Conservation (phyloP, 2,888 invertebrate species). For the Linyphia triangularis region DNA sequence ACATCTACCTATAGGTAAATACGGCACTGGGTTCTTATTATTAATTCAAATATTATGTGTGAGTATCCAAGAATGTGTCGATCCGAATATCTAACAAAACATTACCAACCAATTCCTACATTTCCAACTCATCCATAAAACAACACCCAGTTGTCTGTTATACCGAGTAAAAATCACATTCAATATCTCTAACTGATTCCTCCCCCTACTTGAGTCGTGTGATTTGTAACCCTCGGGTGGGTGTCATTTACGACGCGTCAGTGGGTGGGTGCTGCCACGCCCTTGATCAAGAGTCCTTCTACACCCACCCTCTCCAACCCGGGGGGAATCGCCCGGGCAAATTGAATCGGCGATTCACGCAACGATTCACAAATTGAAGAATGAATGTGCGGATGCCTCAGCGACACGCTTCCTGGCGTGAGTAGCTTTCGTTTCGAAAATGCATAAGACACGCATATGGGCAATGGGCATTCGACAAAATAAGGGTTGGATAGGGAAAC, state of each 20-base stretch:
- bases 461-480: too few relatives aligned
- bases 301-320: conserved; percentile 4
- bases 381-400: not conserved
- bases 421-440: not conserved
- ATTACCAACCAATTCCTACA: not conserved
- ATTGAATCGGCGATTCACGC: conserved; percentile 47
- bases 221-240: conserved; percentile 5
- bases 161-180: too few relatives aligned
- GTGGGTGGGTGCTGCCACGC: conserved; percentile 41
- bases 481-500: too few relatives aligned
- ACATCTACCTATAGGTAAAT: too few relatives aligned
- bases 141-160: not conserved
- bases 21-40: too few relatives aligned
- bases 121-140: not conserved
- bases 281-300: conserved; percentile 30
- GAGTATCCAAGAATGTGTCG: too few relatives aligned
- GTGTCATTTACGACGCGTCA: conserved; percentile 27
- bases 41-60: too few relatives aligned
- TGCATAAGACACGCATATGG: conserved; percentile 1
- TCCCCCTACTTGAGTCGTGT: not conserved
- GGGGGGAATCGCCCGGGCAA: not conserved
- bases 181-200: not conserved
- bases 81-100: too few relatives aligned
- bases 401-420: conserved; percentile 24
- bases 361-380: conserved; percentile 16